These are phyloP conservation scores for Plebejus anna DNA, from an alignment of 2,888 invertebrate genomes.

Conservation along the genomic window DNA sequence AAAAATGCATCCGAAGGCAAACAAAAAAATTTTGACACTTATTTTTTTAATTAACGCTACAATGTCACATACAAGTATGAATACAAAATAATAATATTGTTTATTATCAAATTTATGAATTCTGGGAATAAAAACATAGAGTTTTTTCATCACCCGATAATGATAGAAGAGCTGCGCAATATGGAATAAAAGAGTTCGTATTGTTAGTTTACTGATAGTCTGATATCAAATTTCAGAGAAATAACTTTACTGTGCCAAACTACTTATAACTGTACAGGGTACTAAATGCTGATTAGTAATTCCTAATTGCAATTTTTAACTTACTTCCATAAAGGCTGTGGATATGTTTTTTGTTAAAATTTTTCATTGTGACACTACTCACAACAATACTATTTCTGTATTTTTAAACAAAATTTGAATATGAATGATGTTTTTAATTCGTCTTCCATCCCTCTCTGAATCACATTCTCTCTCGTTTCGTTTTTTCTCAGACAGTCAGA, in stretches of 20 bases:
- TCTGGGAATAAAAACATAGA: neutral
- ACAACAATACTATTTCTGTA: neutral
- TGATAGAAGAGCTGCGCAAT: neutral
- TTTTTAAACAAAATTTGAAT: neutral
- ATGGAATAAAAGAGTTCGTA: constrained; percentile 9
- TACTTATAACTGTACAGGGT: neutral
- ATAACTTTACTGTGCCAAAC: neutral
- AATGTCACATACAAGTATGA: neutral
- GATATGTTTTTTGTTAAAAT: neutral
- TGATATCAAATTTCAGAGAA: neutral
- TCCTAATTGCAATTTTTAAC: neutral
- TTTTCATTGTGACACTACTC: neutral
- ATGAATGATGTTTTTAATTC: too few relatives aligned
- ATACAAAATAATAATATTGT: neutral
- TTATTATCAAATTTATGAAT: neutral
- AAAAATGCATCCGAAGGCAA: neutral
- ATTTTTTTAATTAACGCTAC: neutral
- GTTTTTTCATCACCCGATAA: neutral
- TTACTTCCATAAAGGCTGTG: neutral
- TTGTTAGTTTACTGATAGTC: neutral
- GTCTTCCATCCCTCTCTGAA: neutral
- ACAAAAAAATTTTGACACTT: neutral
- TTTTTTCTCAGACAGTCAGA: neutral
- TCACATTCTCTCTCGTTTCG: too few relatives aligned
- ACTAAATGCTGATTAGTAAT: neutral